Evolutionary conservation across 1,140 invertebrate species (phyloP), one percentile per base, ranked within the genome.

Genomic region (Cardiocondyla obscurior): DNA sequence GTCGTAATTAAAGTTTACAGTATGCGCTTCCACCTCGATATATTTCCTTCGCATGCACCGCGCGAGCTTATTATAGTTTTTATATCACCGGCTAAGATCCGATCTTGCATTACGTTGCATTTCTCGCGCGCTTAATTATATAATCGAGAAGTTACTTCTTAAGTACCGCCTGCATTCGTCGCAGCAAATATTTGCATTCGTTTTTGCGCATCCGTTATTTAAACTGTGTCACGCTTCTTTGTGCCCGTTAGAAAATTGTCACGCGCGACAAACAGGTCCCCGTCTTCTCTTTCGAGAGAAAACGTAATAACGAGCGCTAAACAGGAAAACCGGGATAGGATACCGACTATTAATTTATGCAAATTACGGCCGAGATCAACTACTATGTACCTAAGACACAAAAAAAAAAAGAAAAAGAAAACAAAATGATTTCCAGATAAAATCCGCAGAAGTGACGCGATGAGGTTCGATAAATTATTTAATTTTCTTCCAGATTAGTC

Each of bases 221-320:
- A n/a, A 30, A 30, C 60, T 53, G 12, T 44, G 49, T 36, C 12
- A 14, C 4, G 1, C 22, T 12, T 57, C 57, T 28, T 65, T 12
- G 73, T 39, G n/a, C 10, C 36, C 8, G 12, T 10, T 67, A 81
- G 2, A 12, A 39, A 55, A 58, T 22, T 57, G 39, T 36, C 30
- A 28, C 33, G 30, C 25, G 4, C 67, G 36, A 55, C 39, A 19
- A 16, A 10, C 12, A 39, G 16, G 14, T n/a, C 28, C 25, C n/a
- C 12, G 12, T 28, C 33, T 53, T 12, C 0, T 25, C 10, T 46
- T n/a, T 69, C 14, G 25, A 30, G 67, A 62, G 73, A 64, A 83
- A 83, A 74, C 69, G 42, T 70, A 83, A 25, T 83, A 85, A 85
- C 25, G n/a, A 74, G 28, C 33, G 58, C 42, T 88, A 88, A 88